Evolutionary conservation across 2,797 vertebrate species (phyloP).

Genomic region (Leptoclinus maculatus): DNA sequence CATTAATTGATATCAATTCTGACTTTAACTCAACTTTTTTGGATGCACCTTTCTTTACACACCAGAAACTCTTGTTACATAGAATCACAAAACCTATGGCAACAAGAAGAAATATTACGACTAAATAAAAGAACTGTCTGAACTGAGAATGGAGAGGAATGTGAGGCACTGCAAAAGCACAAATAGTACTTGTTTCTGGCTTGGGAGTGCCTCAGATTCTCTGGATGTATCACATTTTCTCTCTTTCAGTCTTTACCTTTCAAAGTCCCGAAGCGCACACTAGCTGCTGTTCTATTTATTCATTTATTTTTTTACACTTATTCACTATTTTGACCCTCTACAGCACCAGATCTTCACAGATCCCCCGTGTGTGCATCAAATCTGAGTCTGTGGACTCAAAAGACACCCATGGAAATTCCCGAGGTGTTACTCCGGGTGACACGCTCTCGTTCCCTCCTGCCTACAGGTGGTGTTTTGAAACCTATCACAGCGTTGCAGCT

Average conservation of each 20-base stretch:
- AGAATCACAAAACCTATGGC: constrained; percentile 2
- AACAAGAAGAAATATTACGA: constrained; percentile 3
- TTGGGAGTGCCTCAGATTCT: neutral
- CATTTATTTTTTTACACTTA: neutral
- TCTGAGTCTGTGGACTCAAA: constrained; percentile 11
- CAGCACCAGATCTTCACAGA: neutral
- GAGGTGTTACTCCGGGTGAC: constrained; percentile 39
- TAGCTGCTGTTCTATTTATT: neutral
- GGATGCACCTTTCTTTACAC: neutral
- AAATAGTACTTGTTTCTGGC: neutral
- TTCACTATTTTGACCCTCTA: neutral
- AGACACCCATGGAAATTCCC: constrained; percentile 15
- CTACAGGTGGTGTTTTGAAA: constrained; percentile 40
- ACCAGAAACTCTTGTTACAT: neutral
- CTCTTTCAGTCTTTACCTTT: neutral
- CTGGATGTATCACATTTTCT: neutral
- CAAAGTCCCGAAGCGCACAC: neutral
- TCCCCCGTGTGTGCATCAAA: neutral
- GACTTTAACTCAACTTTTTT: constrained; percentile 17
- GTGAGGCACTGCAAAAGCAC: neutral
- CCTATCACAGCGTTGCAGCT: constrained; percentile 37
- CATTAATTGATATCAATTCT: constrained; percentile 31
- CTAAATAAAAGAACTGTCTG: neutral
- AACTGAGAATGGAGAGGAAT: neutral
- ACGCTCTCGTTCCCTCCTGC: neutral